These are phyloP conservation scores for Agonopterix heracliana DNA, from an alignment of 2,888 invertebrate species.

Conservation along the genomic window DNA sequence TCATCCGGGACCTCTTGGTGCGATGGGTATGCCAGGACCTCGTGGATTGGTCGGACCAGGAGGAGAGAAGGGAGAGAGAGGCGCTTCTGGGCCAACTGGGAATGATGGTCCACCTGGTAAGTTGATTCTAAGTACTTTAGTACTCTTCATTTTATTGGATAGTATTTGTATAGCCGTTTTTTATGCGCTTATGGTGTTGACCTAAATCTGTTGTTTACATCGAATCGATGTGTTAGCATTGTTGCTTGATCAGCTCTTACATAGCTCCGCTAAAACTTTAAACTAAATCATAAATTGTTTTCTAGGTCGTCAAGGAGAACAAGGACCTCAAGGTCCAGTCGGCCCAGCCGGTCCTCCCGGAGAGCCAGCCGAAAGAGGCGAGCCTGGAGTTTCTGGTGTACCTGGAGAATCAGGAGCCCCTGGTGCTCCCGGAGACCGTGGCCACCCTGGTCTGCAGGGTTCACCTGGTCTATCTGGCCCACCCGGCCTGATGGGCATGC, in stretches of 20 bases:
- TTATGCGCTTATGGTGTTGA: no score
- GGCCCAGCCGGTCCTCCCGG: slow-evolving; percentile 87
- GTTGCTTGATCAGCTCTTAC: no score
- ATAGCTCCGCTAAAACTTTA: no score
- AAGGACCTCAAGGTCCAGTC: slow-evolving; percentile 84
- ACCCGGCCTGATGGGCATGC: slow-evolving; percentile 80
- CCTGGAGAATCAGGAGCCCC: slow-evolving; percentile 84
- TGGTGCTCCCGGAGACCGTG: slow-evolving; percentile 85
- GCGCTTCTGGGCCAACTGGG: slow-evolving; percentile 80
- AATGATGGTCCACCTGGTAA: slow-evolving; percentile 85
- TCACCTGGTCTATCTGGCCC: slow-evolving; percentile 81
- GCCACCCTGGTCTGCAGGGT: slow-evolving; percentile 82
- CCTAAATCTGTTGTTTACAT: no score
- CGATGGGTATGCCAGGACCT: slow-evolving; percentile 82
- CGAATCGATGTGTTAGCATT: no score
- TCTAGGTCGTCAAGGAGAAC: slow-evolving; percentile 81
- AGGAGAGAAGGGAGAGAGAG: slow-evolving; percentile 87
- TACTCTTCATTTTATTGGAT: no score
- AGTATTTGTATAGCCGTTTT: no score
- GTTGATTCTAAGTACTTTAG: no score
- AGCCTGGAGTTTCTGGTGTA: slow-evolving; percentile 82
- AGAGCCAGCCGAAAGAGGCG: slow-evolving; percentile 88
- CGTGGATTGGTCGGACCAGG: slow-evolving; percentile 80
- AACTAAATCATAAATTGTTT: background rate
- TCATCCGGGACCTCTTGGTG: slow-evolving; percentile 81